These are phyloP conservation scores for Sylvicapra grimmia DNA, from an alignment of 2,113 vertebrate species.

Conservation along the genomic window DNA sequence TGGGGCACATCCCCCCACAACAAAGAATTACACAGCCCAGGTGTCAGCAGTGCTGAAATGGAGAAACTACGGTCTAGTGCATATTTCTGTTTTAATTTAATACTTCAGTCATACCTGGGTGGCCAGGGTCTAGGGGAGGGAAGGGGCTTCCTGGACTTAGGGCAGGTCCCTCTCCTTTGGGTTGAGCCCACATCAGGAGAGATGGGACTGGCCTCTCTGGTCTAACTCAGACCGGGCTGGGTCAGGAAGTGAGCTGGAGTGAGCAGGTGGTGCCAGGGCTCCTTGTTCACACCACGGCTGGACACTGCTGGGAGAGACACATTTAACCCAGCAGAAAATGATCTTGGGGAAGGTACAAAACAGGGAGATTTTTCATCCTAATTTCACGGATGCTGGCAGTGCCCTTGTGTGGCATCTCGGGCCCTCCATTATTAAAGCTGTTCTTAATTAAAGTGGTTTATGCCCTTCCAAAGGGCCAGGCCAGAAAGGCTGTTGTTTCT, in stretches of 20 bases:
- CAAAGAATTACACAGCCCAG: no score
- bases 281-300: fast-evolving
- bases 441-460: constrained; percentile 76
- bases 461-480: constrained; percentile 62
- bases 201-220: background rate
- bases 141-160: background rate
- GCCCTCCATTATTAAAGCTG: constrained; percentile 67
- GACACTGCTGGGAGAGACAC: background rate
- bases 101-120: background rate
- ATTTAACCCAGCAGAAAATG: constrained; percentile 11
- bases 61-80: fast-evolving
- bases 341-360: background rate
- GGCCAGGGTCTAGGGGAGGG: background rate
- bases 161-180: background rate
- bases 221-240: background rate
- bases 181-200: background rate
- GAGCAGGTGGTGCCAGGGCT: background rate
- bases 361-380: constrained; percentile 56
- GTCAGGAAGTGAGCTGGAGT: fast-evolving
- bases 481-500: constrained; percentile 60
- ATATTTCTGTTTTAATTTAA: background rate
- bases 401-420: constrained; percentile 50
- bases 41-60: background rate
- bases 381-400: constrained; percentile 11
- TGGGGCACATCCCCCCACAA: fast-evolving